phyloP scores from a whole-genome alignment of 2,797 vertebrate species.

The Lutjanus campechanus region DNA sequence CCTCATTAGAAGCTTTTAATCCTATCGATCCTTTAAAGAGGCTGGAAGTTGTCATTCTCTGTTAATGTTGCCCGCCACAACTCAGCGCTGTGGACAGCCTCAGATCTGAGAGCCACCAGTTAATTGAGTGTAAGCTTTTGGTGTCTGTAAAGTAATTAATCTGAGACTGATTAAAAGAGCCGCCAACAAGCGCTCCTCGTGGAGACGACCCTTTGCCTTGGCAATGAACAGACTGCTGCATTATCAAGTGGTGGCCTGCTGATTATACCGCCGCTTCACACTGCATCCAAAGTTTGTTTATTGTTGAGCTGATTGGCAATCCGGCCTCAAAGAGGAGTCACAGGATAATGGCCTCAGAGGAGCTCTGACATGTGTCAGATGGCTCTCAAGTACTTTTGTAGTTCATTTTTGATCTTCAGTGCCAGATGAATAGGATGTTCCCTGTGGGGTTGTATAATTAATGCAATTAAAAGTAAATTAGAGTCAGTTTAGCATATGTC shows the following conservation, averaged over 20 bases:
- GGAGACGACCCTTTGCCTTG: slow-evolving; percentile 56
- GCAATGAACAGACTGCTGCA: slow-evolving; percentile 50
- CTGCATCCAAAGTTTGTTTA: slow-evolving; percentile 52
- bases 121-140: slow-evolving; percentile 76
- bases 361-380: slow-evolving; percentile 30
- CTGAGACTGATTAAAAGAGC: slow-evolving; percentile 77
- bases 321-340: slow-evolving; percentile 51
- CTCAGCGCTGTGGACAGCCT: slow-evolving; percentile 52
- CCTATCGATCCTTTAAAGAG: slow-evolving; percentile 65
- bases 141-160: slow-evolving; percentile 78
- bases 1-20: slow-evolving; percentile 73
- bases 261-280: slow-evolving; percentile 47
- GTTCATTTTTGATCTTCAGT: slow-evolving; percentile 48
- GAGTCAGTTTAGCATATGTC: slow-evolving; percentile 9
- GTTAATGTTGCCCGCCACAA: slow-evolving; percentile 42
- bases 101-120: slow-evolving; percentile 70
- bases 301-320: slow-evolving; percentile 45
- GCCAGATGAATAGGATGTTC: slow-evolving; percentile 18
- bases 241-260: slow-evolving; percentile 58
- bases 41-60: slow-evolving; percentile 53
- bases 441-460: slow-evolving; percentile 11
- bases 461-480: slow-evolving; percentile 5
- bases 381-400: slow-evolving; percentile 39
- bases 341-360: slow-evolving; percentile 49
- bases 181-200: slow-evolving; percentile 55